Conservation (phyloP, 2,113 vertebrate genomes). For the Holacanthus passer region DNA sequence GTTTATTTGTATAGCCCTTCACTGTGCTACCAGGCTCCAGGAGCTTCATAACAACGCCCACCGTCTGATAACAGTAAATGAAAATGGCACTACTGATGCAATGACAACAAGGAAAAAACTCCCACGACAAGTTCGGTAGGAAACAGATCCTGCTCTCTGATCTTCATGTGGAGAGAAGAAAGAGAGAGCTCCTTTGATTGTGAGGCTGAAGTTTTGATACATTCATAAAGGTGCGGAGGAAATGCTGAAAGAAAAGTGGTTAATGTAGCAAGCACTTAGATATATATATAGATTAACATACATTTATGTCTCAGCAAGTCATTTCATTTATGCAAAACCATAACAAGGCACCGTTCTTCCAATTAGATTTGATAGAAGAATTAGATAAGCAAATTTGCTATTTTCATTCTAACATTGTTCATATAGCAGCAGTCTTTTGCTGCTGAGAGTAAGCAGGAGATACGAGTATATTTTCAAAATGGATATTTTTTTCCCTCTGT, state of each 20-base stretch:
- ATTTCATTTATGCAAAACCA: neutral
- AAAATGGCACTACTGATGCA: conserved; percentile 44
- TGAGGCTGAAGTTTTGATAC: neutral
- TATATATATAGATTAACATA: too few species aligned
- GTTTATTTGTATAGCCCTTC: conserved; percentile 8
- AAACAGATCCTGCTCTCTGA: conserved; percentile 13
- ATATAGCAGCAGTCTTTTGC: neutral
- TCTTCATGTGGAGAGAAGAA: neutral
- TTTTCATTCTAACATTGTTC: neutral
- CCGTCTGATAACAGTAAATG: conserved; percentile 46
- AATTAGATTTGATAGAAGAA: neutral
- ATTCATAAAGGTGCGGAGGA: neutral
- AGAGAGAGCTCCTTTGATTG: neutral
- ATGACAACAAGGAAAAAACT: conserved; percentile 23
- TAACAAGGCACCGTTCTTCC: neutral
- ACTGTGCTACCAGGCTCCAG: conserved; percentile 27
- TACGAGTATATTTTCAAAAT: too few species aligned
- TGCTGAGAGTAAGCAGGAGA: conserved; percentile 11
- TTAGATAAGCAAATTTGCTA: neutral
- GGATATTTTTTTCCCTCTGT: too few species aligned
- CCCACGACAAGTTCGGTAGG: conserved; percentile 16
- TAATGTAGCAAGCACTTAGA: neutral
- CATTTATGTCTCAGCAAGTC: neutral
- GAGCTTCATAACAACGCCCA: conserved; percentile 36
- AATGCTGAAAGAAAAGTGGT: neutral